phyloP scores from a whole-genome alignment of 2,888 invertebrate species.

The Erannis defoliaria region DNA sequence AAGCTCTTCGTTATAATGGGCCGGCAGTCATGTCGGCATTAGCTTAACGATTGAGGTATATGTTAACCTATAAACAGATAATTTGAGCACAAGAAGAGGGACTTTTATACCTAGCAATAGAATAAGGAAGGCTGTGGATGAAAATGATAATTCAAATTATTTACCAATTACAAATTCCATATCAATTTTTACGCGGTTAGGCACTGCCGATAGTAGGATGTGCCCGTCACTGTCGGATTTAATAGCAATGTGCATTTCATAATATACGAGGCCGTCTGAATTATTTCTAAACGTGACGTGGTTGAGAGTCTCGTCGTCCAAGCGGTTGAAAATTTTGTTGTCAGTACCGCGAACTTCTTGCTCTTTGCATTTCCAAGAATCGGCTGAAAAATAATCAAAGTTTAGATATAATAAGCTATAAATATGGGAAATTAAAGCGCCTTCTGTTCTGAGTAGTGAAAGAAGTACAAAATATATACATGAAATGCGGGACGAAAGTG shows the following conservation, averaged over 20 bases:
- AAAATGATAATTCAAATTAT: too few relatives aligned
- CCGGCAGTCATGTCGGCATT: too few relatives aligned
- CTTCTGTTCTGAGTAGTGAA: too few relatives aligned
- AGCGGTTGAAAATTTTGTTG: background rate
- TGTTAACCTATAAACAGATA: too few relatives aligned
- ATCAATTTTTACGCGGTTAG: background rate
- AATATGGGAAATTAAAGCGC: too few relatives aligned
- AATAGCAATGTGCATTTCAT: background rate
- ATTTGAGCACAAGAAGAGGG: too few relatives aligned
- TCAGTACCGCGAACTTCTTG: background rate
- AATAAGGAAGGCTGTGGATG: too few relatives aligned
- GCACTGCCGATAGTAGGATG: background rate
- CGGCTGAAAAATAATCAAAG: background rate
- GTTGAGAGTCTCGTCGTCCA: background rate
- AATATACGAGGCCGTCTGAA: background rate
- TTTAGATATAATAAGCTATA: background rate
- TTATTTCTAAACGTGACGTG: background rate
- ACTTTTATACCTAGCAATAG: too few relatives aligned
- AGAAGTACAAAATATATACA: too few relatives aligned
- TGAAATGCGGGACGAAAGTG: too few relatives aligned
- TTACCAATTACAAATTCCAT: background rate
- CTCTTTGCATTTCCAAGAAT: background rate
- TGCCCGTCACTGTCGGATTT: background rate
- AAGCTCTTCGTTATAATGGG: too few relatives aligned
- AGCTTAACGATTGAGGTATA: too few relatives aligned